Evolutionary conservation across 2,888 invertebrate species (phyloP), one percentile per base, ranked within the genome.

Genomic region (Cactoblastis cactorum): DNA sequence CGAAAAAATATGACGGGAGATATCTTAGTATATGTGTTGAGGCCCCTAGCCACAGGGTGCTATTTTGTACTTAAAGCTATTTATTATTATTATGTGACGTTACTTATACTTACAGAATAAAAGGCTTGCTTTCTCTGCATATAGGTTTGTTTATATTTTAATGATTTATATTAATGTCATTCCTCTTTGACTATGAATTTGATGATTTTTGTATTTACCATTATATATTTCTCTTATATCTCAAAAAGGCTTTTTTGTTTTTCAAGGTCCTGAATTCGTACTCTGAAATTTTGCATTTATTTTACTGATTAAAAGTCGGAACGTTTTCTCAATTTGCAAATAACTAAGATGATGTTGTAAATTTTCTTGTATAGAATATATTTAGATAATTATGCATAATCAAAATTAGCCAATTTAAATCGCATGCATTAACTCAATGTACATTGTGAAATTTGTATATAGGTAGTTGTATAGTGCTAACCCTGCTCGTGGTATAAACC

Each of bases 11-110:
- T n/a, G n/a, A n/a, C n/a, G n/a, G n/a, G n/a, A n/a, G n/a, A n/a
- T n/a, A n/a, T n/a, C n/a, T 32, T 24, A 32, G 14, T 51, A 39
- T 48, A 33, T 49, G 48, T 57, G 54, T 54, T 60, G 51, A 49
- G 43, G 52, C 61, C 58, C 53, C 55, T 43, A 15, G 32, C 35
- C 41, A 53, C 52, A 54, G 53, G 56, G 43, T 52, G 48, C 55
- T 57, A 57, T 60, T 62, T 58, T 61, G 62, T 60, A 62, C 62
- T 62, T 62, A 63, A 53, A 35, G 51, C 39, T 45, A 51, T 47
- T 37, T 45, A 51, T 47, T 22, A 1, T 14, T 14, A 14, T 35
- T 14, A 15, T 35, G 22, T 4, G n/a, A n/a, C n/a, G n/a, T n/a
- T n/a, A 22, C 22, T 4, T 22, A 22, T 22, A 22, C 22, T 22